Conservation (phyloP, 2,113 vertebrate species). For the Sminthopsis crassicaudata region DNA sequence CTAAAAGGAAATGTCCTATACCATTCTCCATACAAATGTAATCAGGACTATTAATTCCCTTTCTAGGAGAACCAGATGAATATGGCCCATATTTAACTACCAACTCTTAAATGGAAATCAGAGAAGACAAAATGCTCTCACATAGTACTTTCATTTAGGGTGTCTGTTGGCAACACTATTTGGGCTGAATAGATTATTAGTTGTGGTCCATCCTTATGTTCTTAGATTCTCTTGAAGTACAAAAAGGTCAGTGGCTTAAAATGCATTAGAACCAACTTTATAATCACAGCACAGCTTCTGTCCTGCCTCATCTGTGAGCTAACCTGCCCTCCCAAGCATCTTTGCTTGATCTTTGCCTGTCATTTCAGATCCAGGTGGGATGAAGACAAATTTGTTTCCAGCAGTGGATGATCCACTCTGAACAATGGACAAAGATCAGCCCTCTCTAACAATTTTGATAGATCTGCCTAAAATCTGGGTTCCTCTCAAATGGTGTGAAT, state of each 20-base stretch:
- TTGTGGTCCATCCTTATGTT: neutral
- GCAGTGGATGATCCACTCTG: neutral
- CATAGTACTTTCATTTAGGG: slow-evolving; percentile 20
- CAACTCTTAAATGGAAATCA: too few relatives aligned
- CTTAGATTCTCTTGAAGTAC: neutral
- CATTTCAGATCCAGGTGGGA: slow-evolving; percentile 8
- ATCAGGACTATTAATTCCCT: too few relatives aligned
- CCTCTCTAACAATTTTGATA: slow-evolving; percentile 19
- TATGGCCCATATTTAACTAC: too few relatives aligned
- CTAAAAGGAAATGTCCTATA: too few relatives aligned
- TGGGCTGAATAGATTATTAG: neutral
- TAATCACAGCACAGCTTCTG: slow-evolving; percentile 21
- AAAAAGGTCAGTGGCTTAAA: slow-evolving; percentile 22
- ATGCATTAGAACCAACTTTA: slow-evolving; percentile 27
- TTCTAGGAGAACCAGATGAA: too few relatives aligned
- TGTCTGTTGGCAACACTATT: slow-evolving; percentile 33
- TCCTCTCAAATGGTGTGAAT: slow-evolving; percentile 67
- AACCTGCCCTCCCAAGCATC: neutral
- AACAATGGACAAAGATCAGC: slow-evolving; percentile 57
- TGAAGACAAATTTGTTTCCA: slow-evolving; percentile 2
- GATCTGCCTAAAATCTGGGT: slow-evolving; percentile 33
- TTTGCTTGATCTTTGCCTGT: neutral
- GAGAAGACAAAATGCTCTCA: neutral
- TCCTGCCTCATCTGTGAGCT: neutral
- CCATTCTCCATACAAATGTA: too few relatives aligned